These are phyloP conservation scores for Acanthosepion esculentum DNA, from an alignment of 2,888 invertebrate species.

Conservation along the genomic window DNA sequence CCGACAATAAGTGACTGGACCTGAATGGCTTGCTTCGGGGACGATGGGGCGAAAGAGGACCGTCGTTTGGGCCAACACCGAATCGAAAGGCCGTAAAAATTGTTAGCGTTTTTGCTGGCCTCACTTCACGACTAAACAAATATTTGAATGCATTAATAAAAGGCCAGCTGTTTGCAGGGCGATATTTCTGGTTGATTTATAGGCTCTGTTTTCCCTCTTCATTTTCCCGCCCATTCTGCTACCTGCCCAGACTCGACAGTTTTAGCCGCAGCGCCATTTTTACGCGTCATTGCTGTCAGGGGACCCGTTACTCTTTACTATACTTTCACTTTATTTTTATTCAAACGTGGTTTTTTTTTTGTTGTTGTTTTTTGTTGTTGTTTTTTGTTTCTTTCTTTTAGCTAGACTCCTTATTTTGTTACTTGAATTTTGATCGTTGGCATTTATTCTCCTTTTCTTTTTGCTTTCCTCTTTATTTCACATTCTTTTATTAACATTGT, in stretches of 20 bases:
- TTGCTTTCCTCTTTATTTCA: too few species aligned
- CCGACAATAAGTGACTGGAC: too few species aligned
- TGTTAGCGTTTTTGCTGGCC: not conserved
- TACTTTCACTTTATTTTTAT: not conserved
- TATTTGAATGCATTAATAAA: conserved; percentile 8
- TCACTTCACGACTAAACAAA: not conserved
- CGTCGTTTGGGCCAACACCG: too few species aligned
- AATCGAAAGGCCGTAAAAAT: too few species aligned
- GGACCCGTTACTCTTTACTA: not conserved
- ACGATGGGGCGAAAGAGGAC: too few species aligned
- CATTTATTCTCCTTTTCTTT: too few species aligned
- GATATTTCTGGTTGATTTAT: not conserved
- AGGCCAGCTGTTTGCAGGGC: not conserved
- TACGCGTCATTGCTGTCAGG: not conserved
- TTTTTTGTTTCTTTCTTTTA: not conserved
- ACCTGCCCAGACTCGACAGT: not conserved
- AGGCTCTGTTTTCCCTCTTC: not conserved
- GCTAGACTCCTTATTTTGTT: not conserved
- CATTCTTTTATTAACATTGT: too few species aligned
- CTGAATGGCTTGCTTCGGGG: too few species aligned
- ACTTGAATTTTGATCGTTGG: too few species aligned
- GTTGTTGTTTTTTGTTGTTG: too few species aligned
- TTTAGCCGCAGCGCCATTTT: not conserved
- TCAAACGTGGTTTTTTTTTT: too few species aligned
- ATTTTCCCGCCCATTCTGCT: not conserved